These are phyloP conservation scores for Sapajus apella DNA, from an alignment of 2,113 vertebrate genomes.

Conservation along the genomic window DNA sequence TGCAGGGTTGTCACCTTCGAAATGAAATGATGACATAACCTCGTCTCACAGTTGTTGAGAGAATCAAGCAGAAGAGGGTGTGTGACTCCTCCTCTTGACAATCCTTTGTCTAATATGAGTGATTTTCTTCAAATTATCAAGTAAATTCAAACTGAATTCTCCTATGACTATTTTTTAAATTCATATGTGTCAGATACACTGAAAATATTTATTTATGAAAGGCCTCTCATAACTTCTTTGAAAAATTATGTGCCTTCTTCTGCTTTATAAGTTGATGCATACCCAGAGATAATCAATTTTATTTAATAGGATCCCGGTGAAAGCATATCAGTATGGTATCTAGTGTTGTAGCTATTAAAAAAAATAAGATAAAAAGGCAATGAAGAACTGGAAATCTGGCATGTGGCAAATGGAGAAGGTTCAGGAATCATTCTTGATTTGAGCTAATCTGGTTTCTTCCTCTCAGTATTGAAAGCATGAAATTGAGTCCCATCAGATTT, in stretches of 20 bases:
- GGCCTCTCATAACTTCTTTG: background rate
- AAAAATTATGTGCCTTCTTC: background rate
- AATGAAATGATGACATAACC: accelerated
- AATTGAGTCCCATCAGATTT: background rate
- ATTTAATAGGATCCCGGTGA: background rate
- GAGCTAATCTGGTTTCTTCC: background rate
- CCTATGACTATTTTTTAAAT: background rate
- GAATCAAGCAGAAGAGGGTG: accelerated
- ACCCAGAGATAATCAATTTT: background rate
- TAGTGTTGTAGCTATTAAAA: background rate
- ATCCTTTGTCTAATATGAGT: accelerated
- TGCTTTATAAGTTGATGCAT: no score
- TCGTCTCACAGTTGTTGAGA: accelerated
- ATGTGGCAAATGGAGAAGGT: background rate
- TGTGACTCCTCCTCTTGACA: accelerated
- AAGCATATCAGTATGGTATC: background rate
- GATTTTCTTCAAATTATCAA: background rate
- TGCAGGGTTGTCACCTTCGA: background rate
- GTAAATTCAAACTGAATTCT: background rate
- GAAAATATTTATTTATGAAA: background rate
- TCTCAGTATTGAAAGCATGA: background rate
- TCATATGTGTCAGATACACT: background rate
- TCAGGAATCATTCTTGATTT: background rate
- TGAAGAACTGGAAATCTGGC: background rate
- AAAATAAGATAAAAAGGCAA: background rate